phyloP scores from a whole-genome alignment of 1,140 invertebrate genomes.

The Hyphantria cunea region DNA sequence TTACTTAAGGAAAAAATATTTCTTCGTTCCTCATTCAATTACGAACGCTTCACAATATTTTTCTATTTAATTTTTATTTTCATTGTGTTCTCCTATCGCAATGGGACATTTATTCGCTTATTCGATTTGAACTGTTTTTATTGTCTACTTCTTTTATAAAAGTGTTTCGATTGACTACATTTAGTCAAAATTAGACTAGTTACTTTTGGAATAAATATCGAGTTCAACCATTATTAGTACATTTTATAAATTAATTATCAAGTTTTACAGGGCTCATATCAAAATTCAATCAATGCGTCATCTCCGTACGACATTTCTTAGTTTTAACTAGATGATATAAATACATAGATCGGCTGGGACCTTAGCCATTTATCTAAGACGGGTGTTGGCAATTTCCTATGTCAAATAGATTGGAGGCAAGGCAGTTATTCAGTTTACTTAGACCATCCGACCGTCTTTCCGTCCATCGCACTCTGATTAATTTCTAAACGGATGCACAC shows the following conservation, averaged over 20 bases:
- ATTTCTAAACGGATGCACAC: conserved; percentile 46
- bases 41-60: conserved; percentile 68
- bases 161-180: not conserved
- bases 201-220: not conserved
- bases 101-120: conserved; percentile 45
- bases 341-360: conserved; percentile 11
- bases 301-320: conserved; percentile 5
- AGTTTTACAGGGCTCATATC: too few relatives aligned
- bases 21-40: conserved; percentile 66
- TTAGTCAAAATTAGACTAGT: not conserved
- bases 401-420: conserved; percentile 49
- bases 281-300: not conserved
- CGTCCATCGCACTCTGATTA: conserved; percentile 40
- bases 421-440: conserved; percentile 39
- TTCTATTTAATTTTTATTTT: conserved; percentile 70
- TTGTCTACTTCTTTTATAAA: conserved; percentile 10
- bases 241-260: too few relatives aligned
- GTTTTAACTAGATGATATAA: conserved; percentile 10
- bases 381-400: conserved; percentile 53
- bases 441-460: conserved; percentile 34
- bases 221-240: not conserved
- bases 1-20: conserved; percentile 48
- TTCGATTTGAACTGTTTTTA: conserved; percentile 41
- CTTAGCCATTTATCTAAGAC: conserved; percentile 49
- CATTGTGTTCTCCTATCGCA: conserved; percentile 49